These are phyloP conservation scores for Podarcis raffonei DNA, from an alignment of 2,113 vertebrate genomes.

Conservation along the genomic window DNA sequence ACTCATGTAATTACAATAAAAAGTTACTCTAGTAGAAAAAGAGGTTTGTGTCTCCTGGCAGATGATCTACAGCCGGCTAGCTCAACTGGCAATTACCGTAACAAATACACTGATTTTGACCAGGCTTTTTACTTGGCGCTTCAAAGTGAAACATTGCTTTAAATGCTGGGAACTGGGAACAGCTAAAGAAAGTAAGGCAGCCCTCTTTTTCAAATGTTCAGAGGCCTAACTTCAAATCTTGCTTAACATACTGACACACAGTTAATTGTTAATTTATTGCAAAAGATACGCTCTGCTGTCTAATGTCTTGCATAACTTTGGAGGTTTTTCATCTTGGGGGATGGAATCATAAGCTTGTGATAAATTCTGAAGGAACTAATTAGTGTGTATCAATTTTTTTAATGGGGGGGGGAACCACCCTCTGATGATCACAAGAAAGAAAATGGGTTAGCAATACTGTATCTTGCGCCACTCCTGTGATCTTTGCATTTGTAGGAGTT, in stretches of 20 bases:
- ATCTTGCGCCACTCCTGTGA: constrained; percentile 5
- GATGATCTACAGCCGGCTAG: neutral
- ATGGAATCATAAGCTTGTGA: constrained; percentile 19
- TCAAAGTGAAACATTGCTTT: constrained; percentile 9
- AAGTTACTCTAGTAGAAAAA: constrained; percentile 22
- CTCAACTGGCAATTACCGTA: constrained; percentile 23
- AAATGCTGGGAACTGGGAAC: neutral
- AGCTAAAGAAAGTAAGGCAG: neutral
- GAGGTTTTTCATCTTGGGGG: neutral
- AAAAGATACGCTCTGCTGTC: neutral
- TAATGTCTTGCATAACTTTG: neutral
- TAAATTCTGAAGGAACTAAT: constrained; percentile 23
- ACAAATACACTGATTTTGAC: constrained; percentile 21
- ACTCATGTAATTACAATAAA: constrained; percentile 31
- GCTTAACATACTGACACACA: neutral
- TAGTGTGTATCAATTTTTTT: neutral
- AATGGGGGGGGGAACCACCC: no score
- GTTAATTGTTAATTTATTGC: constrained; percentile 15
- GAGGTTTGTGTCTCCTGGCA: neutral
- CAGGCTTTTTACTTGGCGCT: neutral
- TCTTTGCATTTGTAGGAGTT: constrained; percentile 13
- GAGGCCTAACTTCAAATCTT: neutral
- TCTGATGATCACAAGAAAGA: neutral
- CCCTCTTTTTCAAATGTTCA: neutral
- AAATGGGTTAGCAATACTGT: constrained; percentile 21